Conservation (phyloP, 2,797 vertebrate genomes). For the Tachyglossus aculeatus region DNA sequence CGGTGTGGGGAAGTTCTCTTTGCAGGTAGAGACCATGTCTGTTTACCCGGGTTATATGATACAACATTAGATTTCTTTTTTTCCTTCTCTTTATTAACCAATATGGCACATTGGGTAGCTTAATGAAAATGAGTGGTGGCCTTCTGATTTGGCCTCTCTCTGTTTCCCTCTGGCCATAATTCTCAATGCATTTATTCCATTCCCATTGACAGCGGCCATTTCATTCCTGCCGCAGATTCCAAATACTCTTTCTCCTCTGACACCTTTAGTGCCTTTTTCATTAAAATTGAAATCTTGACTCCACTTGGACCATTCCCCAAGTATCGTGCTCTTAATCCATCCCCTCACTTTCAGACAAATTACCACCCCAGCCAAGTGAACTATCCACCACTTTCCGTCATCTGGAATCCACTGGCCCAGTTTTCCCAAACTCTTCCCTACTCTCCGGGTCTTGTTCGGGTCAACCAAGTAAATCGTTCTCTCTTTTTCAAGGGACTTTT, state of each 20-base stretch:
- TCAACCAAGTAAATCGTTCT: too few species aligned
- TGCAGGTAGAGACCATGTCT: constrained; percentile 79
- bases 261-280: too few species aligned
- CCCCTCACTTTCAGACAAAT: too few species aligned
- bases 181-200: background rate
- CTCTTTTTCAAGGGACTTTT: too few species aligned
- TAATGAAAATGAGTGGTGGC: background rate
- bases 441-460: too few species aligned
- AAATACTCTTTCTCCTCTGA: background rate
- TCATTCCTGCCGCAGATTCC: constrained; percentile 3
- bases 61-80: constrained; percentile 1
- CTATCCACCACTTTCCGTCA: too few species aligned
- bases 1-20: constrained; percentile 98
- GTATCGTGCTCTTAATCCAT: too few species aligned
- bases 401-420: background rate
- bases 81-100: background rate
- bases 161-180: constrained; percentile 6
- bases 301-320: background rate
- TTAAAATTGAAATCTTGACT: background rate
- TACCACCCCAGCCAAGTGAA: too few species aligned
- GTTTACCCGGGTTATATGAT: background rate
- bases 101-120: background rate
- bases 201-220: background rate
- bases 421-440: too few species aligned
- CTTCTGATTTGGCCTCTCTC: background rate